Base-by-base conservation (phyloP, 2,113 vertebrate genomes). In the Dasyprocta punctata region DNA sequence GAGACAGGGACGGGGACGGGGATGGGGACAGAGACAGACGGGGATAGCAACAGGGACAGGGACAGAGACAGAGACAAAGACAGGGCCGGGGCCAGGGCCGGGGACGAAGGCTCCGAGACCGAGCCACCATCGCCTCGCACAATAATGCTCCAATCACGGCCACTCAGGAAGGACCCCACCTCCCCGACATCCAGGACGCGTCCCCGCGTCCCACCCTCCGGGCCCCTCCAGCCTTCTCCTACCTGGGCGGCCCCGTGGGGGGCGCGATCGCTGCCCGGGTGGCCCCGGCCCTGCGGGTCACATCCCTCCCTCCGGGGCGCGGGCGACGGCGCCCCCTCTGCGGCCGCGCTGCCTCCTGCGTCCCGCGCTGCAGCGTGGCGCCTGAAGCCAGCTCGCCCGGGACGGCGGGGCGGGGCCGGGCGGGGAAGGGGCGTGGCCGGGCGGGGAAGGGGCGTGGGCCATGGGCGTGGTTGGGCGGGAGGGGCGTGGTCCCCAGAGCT, bases 181-280 rank as follows among this genome's bases (percentile, higher is more conserved):
- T 17, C 65, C 26, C 4, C 78, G n/a, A n/a, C n/a, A n/a, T n/a
- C n/a, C n/a, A n/a, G n/a, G n/a, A n/a, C 1, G 36, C 0, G 49
- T 7, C 2, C 22, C 22, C 0, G 5, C 0, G 13, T 1, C 14
- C 28, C 7, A 11, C 44, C 49, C 1, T 4, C 22, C 49, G 3
- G n/a, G 38, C 41, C 20, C 9, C 49, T 14, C 24, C 86, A 1
- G 28, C 24, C 20, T 12, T 28, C 41, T 73, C 97, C 86, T 97
- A 97, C 96, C 97, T 95, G 86, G 80, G 41, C 26, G 4, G 11
- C 52, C 10, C 47, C 47, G 7, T 33, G 2, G 17, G 13, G 5
- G 3, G 44, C 3, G 1, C 16, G 69, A 89, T 47, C 82, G 17
- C 73, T 75, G 94, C 49, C 44, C 14, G 0, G 47, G 13, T 14